These are phyloP conservation scores for Thyatira batis DNA, from an alignment of 2,888 invertebrate genomes.

Conservation along the genomic window DNA sequence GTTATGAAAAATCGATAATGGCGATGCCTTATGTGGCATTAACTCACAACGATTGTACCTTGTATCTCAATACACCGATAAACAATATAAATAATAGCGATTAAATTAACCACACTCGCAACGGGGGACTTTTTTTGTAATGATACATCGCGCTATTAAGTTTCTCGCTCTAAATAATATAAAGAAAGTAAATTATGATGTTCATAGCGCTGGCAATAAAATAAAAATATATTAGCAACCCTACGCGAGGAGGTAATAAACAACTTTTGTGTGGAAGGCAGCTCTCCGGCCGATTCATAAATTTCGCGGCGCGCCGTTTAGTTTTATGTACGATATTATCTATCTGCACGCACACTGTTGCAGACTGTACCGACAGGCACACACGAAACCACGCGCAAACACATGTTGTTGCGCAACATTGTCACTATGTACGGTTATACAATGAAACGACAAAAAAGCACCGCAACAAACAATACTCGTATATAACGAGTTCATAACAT, in stretches of 20 bases:
- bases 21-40: not conserved
- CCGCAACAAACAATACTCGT: conserved; percentile 16
- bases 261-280: conserved; percentile 80
- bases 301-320: conserved; percentile 76
- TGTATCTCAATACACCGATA: conserved; percentile 41
- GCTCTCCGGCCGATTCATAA: conserved; percentile 75
- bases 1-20: not conserved
- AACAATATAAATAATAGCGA: conserved; percentile 63
- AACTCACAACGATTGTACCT: conserved; percentile 19
- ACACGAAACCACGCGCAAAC: conserved; percentile 22
- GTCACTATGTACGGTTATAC: conserved; percentile 3
- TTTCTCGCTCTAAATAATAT: conserved; percentile 63
- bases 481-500: conserved; percentile 27
- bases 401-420: conserved; percentile 24
- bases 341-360: conserved; percentile 62
- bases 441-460: conserved; percentile 2
- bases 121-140: conserved; percentile 60
- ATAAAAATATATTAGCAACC: conserved; percentile 70
- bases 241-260: conserved; percentile 69
- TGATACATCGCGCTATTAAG: conserved; percentile 68
- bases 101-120: conserved; percentile 61
- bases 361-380: conserved; percentile 22
- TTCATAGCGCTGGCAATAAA: conserved; percentile 59
- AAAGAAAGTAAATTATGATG: conserved; percentile 69
- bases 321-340: conserved; percentile 77